phyloP scores from a whole-genome alignment of 2,797 vertebrate species.

The Ispidina lecontei region DNA sequence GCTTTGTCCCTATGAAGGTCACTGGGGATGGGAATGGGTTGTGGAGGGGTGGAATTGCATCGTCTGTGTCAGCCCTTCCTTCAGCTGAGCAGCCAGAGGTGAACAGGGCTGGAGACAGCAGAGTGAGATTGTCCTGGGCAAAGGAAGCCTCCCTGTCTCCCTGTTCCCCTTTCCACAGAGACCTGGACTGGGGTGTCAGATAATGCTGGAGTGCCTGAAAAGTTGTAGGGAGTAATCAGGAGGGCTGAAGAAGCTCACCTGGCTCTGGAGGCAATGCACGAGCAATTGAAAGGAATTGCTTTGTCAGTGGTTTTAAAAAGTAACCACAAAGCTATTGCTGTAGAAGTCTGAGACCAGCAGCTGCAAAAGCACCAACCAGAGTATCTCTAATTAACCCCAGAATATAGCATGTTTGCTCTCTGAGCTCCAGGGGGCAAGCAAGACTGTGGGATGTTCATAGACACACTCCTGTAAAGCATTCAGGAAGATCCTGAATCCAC shows the following conservation, averaged over 20 bases:
- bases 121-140: not conserved
- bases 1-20: slow-evolving; percentile 42
- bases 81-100: not conserved
- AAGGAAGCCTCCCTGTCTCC: not conserved
- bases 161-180: not conserved
- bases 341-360: accelerated
- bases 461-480: accelerated
- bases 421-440: not conserved
- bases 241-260: not conserved
- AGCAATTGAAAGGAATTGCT: not conserved
- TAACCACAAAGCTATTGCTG: not conserved
- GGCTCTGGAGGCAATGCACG: not conserved
- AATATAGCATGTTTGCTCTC: not conserved
- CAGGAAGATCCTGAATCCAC: not conserved
- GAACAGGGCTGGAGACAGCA: not conserved
- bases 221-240: not conserved
- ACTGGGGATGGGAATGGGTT: not conserved
- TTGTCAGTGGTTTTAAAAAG: not conserved
- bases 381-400: not conserved
- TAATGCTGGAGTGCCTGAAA: not conserved
- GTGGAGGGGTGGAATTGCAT: accelerated
- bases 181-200: not conserved
- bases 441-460: not conserved
- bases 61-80: not conserved
- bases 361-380: not conserved